These are phyloP conservation scores for Lepus timidus DNA, from an alignment of 2,113 vertebrate genomes.

Conservation along the genomic window DNA sequence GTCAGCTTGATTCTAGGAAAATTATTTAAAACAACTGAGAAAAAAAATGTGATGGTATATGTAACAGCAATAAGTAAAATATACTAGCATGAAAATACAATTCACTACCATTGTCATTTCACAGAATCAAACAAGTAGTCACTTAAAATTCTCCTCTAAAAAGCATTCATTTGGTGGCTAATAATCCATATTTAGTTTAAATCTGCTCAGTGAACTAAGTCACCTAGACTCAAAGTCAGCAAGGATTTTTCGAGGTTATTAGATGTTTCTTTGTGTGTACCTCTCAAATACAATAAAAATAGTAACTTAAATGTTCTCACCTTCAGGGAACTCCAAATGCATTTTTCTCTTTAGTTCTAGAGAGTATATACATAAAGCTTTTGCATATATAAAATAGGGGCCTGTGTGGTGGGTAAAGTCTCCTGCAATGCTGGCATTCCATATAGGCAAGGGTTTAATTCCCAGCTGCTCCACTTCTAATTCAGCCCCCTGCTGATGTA, in stretches of 20 bases:
- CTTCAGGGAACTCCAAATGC: conserved; percentile 34
- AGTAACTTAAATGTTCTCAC: background rate
- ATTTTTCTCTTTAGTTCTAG: background rate
- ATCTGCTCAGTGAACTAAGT: conserved; percentile 27
- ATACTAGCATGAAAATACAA: conserved; percentile 34
- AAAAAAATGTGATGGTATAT: background rate
- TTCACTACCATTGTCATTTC: background rate
- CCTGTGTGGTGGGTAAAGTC: too few species aligned
- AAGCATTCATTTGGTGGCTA: conserved; percentile 7
- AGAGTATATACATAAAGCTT: background rate
- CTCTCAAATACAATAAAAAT: too few species aligned
- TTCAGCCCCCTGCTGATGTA: too few species aligned
- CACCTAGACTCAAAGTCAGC: conserved; percentile 51
- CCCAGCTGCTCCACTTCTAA: too few species aligned
- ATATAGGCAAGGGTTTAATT: too few species aligned
- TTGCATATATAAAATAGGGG: too few species aligned
- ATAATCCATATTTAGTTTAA: conserved; percentile 42
- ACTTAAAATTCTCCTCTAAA: conserved; percentile 50
- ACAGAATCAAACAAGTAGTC: background rate
- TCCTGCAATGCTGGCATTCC: too few species aligned
- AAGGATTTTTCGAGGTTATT: conserved; percentile 20
- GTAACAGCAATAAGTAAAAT: conserved; percentile 33
- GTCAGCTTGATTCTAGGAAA: conserved; percentile 28
- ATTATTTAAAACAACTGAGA: background rate
- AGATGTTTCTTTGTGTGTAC: too few species aligned